Evolutionary conservation across 2,797 vertebrate genomes (phyloP), one percentile per base, ranked within the genome.

Genomic region (Etheostoma nigrum): DNA sequence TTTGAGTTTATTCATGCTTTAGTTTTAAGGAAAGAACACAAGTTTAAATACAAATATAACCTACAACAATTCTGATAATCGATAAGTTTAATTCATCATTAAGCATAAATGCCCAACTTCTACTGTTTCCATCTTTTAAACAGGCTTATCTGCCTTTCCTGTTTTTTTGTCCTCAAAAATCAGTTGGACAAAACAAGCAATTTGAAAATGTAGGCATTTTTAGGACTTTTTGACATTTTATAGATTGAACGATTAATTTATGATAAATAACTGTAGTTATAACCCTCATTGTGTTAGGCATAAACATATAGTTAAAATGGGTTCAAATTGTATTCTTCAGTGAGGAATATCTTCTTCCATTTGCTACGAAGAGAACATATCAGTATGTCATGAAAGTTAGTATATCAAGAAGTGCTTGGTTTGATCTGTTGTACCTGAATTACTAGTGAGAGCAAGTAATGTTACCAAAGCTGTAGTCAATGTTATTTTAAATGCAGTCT

Each of bases 401-500:
- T 65, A 40, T 63, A 66, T 60, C 23, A 27, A 11, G 5, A 71
- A 30, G 21, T 40, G 4, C 1, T 68, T 71, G 1, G 51, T 77
- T 49, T 59, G 25, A 59, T 52, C 14, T 42, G 9, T 55, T 69
- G 23, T n/a, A n/a, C 72, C 15, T 40, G 14, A 51, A 3, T 53
- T 18, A 27, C 1, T 15, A 40, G 1, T 58, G 10, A 40, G 36
- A 12, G 23, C 6, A 53, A 36, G 30, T 2, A 12, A 5, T 62
- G 63, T 51, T 15, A 44, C 36, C 7, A 27, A 73, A 74, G 15
- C 48, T 0, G 33, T n/a, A 12, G 36, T 58, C 23, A 9, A 4
- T 25, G 36, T 79, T 23, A 44, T 25, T 36, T 65, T 54, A 60
- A 40, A 75, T 33, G 3, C 9, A 63, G 11, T 51, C 14, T 55